These are phyloP conservation scores for Xyrichtys novacula DNA, from an alignment of 2,797 vertebrate species.

Conservation along the genomic window DNA sequence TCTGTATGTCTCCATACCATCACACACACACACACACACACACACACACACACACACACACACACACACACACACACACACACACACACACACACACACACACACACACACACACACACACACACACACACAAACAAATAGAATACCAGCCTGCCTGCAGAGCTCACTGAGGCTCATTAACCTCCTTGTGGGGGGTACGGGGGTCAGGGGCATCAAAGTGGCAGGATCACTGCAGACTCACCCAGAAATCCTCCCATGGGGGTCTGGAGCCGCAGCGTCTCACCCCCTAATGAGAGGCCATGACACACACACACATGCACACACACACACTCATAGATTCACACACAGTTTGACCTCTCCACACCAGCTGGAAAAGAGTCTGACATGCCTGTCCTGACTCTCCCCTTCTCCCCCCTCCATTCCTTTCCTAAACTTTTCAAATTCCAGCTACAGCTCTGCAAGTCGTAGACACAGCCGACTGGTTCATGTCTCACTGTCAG, in stretches of 20 bases:
- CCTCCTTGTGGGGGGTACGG: slow-evolving; percentile 59
- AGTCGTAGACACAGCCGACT: slow-evolving; percentile 30
- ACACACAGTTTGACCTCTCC: slow-evolving; percentile 76
- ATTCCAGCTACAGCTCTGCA: slow-evolving; percentile 66
- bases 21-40: too few species aligned
- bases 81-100: slow-evolving; percentile 18
- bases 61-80: slow-evolving; percentile 1
- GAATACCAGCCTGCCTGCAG: slow-evolving; percentile 61
- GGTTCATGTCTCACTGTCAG: slow-evolving; percentile 32
- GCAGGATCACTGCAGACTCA: slow-evolving; percentile 79
- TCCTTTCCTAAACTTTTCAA: slow-evolving; percentile 54
- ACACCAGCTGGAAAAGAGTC: slow-evolving; percentile 81
- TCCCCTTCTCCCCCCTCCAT: slow-evolving; percentile 22
- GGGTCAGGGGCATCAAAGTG: slow-evolving; percentile 83
- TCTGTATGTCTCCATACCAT: slow-evolving; percentile 12
- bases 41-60: too few species aligned
- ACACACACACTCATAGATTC: slow-evolving; percentile 55
- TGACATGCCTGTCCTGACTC: slow-evolving; percentile 61
- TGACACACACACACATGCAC: slow-evolving; percentile 77
- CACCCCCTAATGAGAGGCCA: slow-evolving; percentile 84
- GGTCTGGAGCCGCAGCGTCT: slow-evolving; percentile 84
- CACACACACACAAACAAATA: slow-evolving; percentile 43
- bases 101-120: slow-evolving; percentile 31
- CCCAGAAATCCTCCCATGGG: slow-evolving; percentile 80
- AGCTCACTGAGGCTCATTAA: slow-evolving; percentile 82